These are phyloP conservation scores for Hyppa rectilinea DNA, from an alignment of 2,888 invertebrate species.

Conservation along the genomic window DNA sequence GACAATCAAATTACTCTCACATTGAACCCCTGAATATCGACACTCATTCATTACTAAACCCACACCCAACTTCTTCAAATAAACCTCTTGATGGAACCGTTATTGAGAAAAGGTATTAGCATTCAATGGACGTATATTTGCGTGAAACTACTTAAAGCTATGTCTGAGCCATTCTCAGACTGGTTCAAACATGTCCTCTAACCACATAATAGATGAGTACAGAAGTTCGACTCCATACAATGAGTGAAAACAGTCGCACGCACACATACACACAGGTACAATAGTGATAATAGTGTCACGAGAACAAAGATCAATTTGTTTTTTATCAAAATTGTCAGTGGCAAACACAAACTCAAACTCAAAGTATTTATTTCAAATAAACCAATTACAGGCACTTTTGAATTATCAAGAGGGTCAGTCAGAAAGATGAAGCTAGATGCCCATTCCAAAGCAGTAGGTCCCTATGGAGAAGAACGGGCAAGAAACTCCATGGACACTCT, in stretches of 20 bases:
- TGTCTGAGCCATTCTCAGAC: conserved; percentile 43
- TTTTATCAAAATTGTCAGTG: not conserved
- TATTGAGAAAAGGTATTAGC: conserved; percentile 50
- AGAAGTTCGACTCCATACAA: not conserved
- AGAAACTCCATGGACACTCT: no score
- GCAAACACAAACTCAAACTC: no score
- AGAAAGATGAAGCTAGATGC: no score
- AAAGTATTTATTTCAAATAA: no score
- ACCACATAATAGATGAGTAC: not conserved
- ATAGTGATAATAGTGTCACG: no score
- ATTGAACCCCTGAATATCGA: conserved; percentile 11
- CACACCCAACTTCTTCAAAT: conserved; percentile 14
- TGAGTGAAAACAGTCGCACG: not conserved
- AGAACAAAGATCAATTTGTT: not conserved
- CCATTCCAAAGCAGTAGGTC: no score
- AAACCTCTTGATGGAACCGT: conserved; percentile 13
- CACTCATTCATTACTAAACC: conserved; percentile 25
- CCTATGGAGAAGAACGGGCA: no score
- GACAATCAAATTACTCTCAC: not conserved
- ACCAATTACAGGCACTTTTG: no score
- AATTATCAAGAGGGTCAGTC: no score
- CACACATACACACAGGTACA: no score
- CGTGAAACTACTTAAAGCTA: conserved; percentile 38
- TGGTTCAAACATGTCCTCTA: conserved; percentile 24
- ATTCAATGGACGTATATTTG: conserved; percentile 55